These are phyloP conservation scores for Chaetodon trifasciatus DNA, from an alignment of 2,797 vertebrate genomes.

Conservation along the genomic window DNA sequence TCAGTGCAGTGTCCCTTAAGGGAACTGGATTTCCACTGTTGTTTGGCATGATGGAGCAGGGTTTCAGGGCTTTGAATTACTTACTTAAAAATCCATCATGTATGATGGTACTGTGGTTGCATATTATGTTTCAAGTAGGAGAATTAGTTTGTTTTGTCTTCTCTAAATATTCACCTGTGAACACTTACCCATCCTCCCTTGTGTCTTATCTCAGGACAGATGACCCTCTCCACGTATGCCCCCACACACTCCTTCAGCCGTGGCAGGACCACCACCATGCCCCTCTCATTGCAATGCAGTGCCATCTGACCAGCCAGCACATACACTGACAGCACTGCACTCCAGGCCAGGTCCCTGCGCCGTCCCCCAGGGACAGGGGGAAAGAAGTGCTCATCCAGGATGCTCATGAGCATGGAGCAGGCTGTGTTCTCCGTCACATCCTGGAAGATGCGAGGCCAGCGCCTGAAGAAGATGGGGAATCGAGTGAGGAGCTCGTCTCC, in stretches of 20 bases:
- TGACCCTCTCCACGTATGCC: conserved; percentile 83
- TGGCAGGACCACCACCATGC: conserved; percentile 78
- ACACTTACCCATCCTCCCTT: conserved; percentile 86
- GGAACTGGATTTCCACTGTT: no score
- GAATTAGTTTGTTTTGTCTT: neutral
- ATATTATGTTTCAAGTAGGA: neutral
- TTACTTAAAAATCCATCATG: neutral
- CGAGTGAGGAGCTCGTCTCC: conserved; percentile 83
- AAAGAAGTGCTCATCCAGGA: conserved; percentile 85
- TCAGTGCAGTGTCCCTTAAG: no score
- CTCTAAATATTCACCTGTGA: neutral
- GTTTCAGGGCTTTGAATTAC: neutral
- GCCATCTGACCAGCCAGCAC: conserved; percentile 88
- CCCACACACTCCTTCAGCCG: conserved; percentile 83
- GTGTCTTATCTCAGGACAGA: conserved; percentile 84
- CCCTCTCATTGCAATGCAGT: conserved; percentile 81
- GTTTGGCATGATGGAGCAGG: no score
- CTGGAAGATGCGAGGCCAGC: conserved; percentile 86
- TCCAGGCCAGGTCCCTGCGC: conserved; percentile 83
- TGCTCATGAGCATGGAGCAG: conserved; percentile 78
- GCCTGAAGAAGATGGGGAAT: conserved; percentile 88
- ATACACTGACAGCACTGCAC: conserved; percentile 84
- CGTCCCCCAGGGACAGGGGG: conserved; percentile 55
- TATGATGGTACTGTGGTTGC: neutral
- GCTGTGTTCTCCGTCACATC: conserved; percentile 80